These are phyloP conservation scores for Hiodon tergisus DNA, from an alignment of 2,113 vertebrate genomes.

Conservation along the genomic window DNA sequence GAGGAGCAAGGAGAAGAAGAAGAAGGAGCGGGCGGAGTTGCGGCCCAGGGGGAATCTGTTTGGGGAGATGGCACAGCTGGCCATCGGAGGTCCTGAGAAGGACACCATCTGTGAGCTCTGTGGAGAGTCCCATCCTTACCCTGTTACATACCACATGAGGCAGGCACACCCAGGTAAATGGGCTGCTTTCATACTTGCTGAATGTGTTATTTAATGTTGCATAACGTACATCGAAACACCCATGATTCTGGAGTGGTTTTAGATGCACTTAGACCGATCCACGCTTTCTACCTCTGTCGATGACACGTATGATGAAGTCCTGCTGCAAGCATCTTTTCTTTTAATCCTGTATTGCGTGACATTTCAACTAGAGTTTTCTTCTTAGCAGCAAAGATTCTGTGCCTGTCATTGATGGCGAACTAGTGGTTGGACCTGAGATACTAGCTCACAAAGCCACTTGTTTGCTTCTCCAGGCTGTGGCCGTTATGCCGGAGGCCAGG, in stretches of 20 bases:
- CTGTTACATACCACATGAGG: constrained; percentile 97
- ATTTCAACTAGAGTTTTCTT: too few relatives aligned
- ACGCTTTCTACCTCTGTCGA: too few relatives aligned
- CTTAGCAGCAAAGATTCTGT: too few relatives aligned
- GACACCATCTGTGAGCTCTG: constrained; percentile 97
- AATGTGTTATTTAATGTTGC: too few relatives aligned
- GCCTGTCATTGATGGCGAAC: too few relatives aligned
- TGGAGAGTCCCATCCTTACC: constrained; percentile 94
- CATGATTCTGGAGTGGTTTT: not conserved
- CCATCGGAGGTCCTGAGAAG: constrained; percentile 94
- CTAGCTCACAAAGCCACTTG: not conserved
- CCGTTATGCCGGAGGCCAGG: constrained; percentile 93
- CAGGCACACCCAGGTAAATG: constrained; percentile 91
- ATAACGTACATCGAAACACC: not conserved
- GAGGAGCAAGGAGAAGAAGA: constrained; percentile 95
- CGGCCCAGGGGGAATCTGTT: constrained; percentile 94
- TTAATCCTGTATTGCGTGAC: too few relatives aligned
- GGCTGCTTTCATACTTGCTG: too few relatives aligned
- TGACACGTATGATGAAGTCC: too few relatives aligned
- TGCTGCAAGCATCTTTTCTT: too few relatives aligned
- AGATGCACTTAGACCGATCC: too few relatives aligned
- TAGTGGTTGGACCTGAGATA: too few relatives aligned
- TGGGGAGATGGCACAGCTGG: constrained; percentile 97
- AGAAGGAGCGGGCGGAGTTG: constrained; percentile 89
- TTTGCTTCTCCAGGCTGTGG: constrained; percentile 75